A percentile compares a stretch with the other conserved stretches of the same genome.
Conservation (phyloP, 2,797 vertebrate species). For the Enteromius afrohamiltoni region DNA sequence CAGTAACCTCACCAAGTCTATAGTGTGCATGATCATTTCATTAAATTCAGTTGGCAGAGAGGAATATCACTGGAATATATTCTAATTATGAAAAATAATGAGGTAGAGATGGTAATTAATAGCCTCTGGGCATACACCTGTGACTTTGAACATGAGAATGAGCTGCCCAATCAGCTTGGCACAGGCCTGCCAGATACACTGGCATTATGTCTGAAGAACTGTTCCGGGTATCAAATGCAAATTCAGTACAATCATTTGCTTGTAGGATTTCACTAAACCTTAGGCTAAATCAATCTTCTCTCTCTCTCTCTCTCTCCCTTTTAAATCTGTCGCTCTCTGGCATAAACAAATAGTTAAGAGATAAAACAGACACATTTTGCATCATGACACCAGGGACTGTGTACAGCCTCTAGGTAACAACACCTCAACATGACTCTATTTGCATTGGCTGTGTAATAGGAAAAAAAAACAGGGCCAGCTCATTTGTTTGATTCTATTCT, state of each 20-base stretch:
- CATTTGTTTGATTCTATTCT: constrained; percentile 29
- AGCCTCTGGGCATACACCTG: constrained; percentile 63
- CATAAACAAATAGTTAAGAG: constrained; percentile 6
- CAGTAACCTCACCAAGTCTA: constrained; percentile 41
- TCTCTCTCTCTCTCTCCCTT: neutral
- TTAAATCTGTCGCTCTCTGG: neutral
- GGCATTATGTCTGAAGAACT: constrained; percentile 53
- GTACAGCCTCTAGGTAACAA: constrained; percentile 25
- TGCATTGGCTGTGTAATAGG: neutral
- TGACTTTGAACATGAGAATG: constrained; percentile 63
- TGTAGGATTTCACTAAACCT: constrained; percentile 49
- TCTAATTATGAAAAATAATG: constrained; percentile 64
- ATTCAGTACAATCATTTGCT: constrained; percentile 50
- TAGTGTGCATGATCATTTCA: constrained; percentile 34
- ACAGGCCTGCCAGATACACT: constrained; percentile 49
- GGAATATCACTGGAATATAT: constrained; percentile 53
- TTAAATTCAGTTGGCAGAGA: constrained; percentile 56
- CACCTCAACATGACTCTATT: constrained; percentile 28
- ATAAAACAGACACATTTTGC: constrained; percentile 26
- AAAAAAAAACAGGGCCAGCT: neutral
- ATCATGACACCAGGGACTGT: constrained; percentile 9
- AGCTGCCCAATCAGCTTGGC: constrained; percentile 56
- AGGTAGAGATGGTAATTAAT: constrained; percentile 62
- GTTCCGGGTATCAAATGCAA: constrained; percentile 56
- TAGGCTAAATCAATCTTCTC: constrained; percentile 34